These are phyloP conservation scores for Bursaphelenchus mucronatus DNA, from an alignment of 1,140 invertebrate genomes.

Conservation along the genomic window DNA sequence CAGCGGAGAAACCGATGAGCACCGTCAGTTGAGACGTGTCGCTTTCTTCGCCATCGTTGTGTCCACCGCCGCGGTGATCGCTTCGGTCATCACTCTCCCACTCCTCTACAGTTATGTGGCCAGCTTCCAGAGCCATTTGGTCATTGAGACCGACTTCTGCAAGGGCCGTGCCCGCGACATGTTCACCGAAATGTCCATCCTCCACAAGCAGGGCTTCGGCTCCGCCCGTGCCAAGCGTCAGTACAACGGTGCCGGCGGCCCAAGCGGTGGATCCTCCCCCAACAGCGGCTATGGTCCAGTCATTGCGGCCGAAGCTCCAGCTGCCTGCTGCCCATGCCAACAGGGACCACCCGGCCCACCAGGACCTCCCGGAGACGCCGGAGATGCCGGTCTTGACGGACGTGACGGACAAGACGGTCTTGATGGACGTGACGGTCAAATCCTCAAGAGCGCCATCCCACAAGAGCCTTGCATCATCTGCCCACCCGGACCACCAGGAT, in stretches of 20 bases:
- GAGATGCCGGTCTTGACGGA: conserved; percentile 43
- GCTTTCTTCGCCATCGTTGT: conserved; percentile 52
- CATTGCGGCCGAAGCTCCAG: conserved; percentile 29
- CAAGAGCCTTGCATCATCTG: conserved; percentile 59
- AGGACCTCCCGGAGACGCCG: conserved; percentile 35
- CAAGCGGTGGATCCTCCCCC: conserved; percentile 9
- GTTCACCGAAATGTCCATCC: conserved; percentile 59
- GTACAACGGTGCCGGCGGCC: conserved; percentile 43
- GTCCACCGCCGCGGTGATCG: conserved; percentile 51
- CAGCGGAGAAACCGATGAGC: conserved; percentile 40
- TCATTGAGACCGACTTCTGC: conserved; percentile 58
- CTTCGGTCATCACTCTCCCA: conserved; percentile 56
- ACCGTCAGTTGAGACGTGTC: conserved; percentile 55
- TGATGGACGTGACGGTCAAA: conserved; percentile 45
- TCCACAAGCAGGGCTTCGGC: conserved; percentile 26
- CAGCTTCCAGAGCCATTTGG: conserved; percentile 55
- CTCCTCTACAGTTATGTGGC: conserved; percentile 61
- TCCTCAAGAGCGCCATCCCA: conserved; percentile 47
- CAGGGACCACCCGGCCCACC: conserved; percentile 50
- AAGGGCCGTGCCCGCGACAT: conserved; percentile 59
- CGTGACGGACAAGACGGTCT: conserved; percentile 49
- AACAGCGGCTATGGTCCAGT: conserved; percentile 39
- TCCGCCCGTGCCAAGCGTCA: conserved; percentile 45
- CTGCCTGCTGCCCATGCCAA: conserved; percentile 50
- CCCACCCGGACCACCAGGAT: conserved; percentile 50